Evolutionary conservation across 2,797 vertebrate genomes (phyloP), one percentile per base, ranked within the genome.

Genomic region (Spizella passerina): DNA sequence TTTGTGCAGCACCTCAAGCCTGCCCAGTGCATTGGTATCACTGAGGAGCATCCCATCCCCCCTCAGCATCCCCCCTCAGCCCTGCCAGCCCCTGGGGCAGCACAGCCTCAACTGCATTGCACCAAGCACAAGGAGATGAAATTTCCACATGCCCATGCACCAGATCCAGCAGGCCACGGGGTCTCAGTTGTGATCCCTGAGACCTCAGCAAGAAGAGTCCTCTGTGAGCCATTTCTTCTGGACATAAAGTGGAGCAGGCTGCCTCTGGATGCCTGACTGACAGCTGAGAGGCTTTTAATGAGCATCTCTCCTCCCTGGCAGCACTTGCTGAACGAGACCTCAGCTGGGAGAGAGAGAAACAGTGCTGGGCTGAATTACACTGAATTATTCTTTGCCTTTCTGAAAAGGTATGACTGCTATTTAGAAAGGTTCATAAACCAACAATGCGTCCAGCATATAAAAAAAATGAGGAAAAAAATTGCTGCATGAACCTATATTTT

Each of bases 241-340:
- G 0, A n/a, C 0, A 1, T 39, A 8, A 87, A 86, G 43, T 1
- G 6, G n/a, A 39, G 52, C 34, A 0, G 41, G 24, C 43, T 89
- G 71, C n/a, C 50, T 49, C 41, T 2, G 19, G 19, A 26, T 3
- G 0, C 15, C 43, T 84, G 75, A 34, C 47, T 63, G 78, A 53
- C 43, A 61, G 73, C 39, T 3, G 21, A 78, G 66, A 76, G 66
- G 55, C 10, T 84, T 29, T 87, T 89, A 87, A 77, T 50, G 52
- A 87, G 32, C 66, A 47, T 15, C 75, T 47, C 46, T 57, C 23
- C 55, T 70, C 26, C 26, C 68, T 30, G 38, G 61, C 69, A 78
- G 34, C 0, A 0, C 43, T 81, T 4, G 5, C 34, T 78, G 83
- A 75, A 76, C 2, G 27, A 91, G 61, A 68, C 20, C 57, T 91